These are phyloP conservation scores for Leucoptera coffeella DNA, from an alignment of 2,888 invertebrate genomes.

Conservation along the genomic window DNA sequence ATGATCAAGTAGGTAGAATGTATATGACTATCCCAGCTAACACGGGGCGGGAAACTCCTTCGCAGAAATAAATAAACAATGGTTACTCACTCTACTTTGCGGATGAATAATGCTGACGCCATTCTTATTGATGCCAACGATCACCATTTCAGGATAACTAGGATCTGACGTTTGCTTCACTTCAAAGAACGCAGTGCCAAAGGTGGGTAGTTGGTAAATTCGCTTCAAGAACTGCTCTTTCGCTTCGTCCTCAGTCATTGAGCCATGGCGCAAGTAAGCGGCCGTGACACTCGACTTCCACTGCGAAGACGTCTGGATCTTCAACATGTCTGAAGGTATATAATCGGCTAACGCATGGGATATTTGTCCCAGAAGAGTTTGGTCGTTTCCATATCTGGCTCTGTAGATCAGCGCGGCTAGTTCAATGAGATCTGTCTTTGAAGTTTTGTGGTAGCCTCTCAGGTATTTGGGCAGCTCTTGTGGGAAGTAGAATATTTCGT, in stretches of 20 bases:
- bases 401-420: constrained; percentile 77
- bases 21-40: too few relatives aligned
- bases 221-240: constrained; percentile 74
- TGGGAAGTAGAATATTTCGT: constrained; percentile 88
- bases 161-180: constrained; percentile 88
- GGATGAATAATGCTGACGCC: constrained; percentile 89
- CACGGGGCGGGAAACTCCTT: too few relatives aligned
- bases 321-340: constrained; percentile 73
- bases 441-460: constrained; percentile 83
- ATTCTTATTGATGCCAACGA: constrained; percentile 85
- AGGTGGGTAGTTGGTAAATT: constrained; percentile 77
- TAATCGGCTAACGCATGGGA: constrained; percentile 43
- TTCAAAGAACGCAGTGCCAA: constrained; percentile 94
- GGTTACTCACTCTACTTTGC: constrained; percentile 65
- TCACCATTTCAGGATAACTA: constrained; percentile 76
- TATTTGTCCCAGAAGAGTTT: constrained; percentile 52
- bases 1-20: too few relatives aligned
- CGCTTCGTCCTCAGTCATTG: constrained; percentile 63
- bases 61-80: not conserved
- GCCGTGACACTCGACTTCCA: constrained; percentile 74
- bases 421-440: constrained; percentile 71
- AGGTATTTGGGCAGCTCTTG: constrained; percentile 90
- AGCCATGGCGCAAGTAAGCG: constrained; percentile 56
- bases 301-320: constrained; percentile 63
- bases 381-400: constrained; percentile 67